Evolutionary conservation across 2,888 invertebrate species (phyloP).

Genomic region (Eilema sororculum): DNA sequence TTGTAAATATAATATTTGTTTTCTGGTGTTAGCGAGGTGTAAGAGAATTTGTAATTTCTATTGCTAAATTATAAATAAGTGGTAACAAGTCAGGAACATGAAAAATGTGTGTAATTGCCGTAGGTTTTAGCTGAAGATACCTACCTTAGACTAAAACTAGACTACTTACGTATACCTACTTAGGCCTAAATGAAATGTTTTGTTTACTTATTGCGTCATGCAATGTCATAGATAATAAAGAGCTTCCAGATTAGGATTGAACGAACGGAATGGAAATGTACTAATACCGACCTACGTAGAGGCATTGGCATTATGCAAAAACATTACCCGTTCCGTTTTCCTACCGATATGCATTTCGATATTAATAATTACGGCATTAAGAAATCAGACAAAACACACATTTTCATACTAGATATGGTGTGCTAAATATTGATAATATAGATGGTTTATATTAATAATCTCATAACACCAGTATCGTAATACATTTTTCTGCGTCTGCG

Average conservation of each 20-base stretch:
- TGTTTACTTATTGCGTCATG: neutral
- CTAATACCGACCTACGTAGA: neutral
- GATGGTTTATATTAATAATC: no score
- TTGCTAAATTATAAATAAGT: no score
- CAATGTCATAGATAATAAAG: neutral
- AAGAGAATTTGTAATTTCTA: neutral
- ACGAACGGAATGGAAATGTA: neutral
- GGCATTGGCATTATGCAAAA: neutral
- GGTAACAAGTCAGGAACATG: neutral
- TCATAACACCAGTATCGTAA: no score
- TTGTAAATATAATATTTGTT: no score
- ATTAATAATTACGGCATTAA: neutral
- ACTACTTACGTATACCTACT: no score
- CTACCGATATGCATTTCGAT: neutral
- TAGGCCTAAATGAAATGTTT: neutral
- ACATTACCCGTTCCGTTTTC: neutral
- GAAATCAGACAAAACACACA: neutral
- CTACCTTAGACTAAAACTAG: no score
- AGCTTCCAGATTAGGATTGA: no score
- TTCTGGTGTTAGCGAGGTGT: neutral
- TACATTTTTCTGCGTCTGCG: neutral
- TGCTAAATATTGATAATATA: neutral
- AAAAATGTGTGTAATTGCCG: neutral
- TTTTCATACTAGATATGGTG: neutral
- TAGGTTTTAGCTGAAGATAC: no score